These are phyloP conservation scores for Tetraneura akinire DNA, from an alignment of 1,140 invertebrate genomes.

Conservation along the genomic window DNA sequence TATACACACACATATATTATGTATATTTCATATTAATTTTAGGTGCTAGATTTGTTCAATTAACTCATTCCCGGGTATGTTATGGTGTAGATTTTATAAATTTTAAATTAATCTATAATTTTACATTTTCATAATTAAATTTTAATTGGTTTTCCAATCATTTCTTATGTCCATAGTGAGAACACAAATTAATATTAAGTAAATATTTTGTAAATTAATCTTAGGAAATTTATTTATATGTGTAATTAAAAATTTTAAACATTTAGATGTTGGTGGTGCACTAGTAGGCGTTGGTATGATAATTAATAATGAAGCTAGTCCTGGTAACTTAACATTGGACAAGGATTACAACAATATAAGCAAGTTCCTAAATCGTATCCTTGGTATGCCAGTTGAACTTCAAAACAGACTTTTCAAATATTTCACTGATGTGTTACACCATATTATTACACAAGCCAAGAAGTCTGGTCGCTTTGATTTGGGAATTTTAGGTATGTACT, in stretches of 20 bases:
- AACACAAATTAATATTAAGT: no score
- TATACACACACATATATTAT: no score
- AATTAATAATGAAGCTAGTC: constrained; percentile 77
- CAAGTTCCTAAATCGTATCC: constrained; percentile 96
- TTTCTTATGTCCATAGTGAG: no score
- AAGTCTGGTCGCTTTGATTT: constrained; percentile 78
- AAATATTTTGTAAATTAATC: no score
- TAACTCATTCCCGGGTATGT: no score
- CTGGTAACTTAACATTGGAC: constrained; percentile 79
- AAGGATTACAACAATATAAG: constrained; percentile 98
- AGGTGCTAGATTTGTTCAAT: no score
- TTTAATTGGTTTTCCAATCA: no score
- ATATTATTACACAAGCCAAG: constrained; percentile 83
- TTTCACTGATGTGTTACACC: constrained; percentile 91
- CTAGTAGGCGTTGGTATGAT: constrained; percentile 93
- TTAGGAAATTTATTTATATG: no score
- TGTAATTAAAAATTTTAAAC: constrained; percentile 34
- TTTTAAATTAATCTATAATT: no score
- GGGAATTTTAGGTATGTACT: constrained; percentile 73
- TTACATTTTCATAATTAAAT: no score
- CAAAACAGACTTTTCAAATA: constrained; percentile 98
- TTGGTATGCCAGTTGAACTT: constrained; percentile 94
- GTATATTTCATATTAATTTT: no score
- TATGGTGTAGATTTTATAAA: no score
- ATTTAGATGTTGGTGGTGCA: constrained; percentile 78